These are phyloP conservation scores for Falco cherrug DNA, from an alignment of 2,797 vertebrate species.

Conservation along the genomic window DNA sequence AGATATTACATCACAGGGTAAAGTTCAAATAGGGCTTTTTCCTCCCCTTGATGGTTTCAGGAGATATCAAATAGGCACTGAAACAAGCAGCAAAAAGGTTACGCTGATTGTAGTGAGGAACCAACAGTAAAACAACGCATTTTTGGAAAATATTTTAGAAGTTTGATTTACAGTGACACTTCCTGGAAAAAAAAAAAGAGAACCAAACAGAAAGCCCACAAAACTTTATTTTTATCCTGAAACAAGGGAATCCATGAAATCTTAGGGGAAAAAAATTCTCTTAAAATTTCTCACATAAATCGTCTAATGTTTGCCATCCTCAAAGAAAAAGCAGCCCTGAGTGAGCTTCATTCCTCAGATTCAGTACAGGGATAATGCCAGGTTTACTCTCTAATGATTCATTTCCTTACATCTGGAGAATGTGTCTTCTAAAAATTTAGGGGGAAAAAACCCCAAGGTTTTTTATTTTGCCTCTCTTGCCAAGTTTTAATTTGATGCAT, in stretches of 20 bases:
- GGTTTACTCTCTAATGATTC: constrained; percentile 17
- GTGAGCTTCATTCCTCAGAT: neutral
- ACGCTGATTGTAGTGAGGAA: neutral
- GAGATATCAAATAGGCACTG: neutral
- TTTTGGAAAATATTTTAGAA: neutral
- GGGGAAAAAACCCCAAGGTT: fast-evolving
- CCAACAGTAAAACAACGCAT: neutral
- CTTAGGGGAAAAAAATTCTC: neutral
- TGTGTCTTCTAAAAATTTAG: constrained; percentile 21
- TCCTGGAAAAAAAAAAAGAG: neutral
- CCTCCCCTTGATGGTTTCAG: neutral
- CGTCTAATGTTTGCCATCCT: neutral
- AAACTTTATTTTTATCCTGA: neutral
- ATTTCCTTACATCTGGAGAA: constrained; percentile 36
- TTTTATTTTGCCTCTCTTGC: neutral
- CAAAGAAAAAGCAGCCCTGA: neutral
- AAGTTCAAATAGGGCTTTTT: neutral
- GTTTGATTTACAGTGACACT: neutral
- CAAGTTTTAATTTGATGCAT: constrained; percentile 18
- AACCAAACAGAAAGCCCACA: neutral
- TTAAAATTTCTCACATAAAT: constrained; percentile 27
- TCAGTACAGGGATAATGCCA: neutral
- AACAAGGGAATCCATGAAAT: neutral
- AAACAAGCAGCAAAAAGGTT: neutral
- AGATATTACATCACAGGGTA: neutral